Percentiles rank a stretch among this genome's conserved stretches.
Conservation (phyloP, 2,797 vertebrate species). For the Macrochelys suwanniensis region DNA sequence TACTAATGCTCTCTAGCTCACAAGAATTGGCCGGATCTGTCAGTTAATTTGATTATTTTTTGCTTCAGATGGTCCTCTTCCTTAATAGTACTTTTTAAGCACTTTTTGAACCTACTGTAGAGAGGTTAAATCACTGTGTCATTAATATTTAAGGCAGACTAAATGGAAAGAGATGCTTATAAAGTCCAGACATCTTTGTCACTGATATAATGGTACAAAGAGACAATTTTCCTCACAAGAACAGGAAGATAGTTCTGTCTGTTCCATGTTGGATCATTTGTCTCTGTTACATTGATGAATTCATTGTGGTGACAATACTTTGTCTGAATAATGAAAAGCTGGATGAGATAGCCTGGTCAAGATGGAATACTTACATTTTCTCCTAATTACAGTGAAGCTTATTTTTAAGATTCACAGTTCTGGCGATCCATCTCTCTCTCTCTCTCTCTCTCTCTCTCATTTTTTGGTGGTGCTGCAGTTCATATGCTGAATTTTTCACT, state of each 20-base stretch:
- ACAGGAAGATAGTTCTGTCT: constrained; percentile 86
- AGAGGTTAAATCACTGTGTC: constrained; percentile 88
- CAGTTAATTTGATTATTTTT: constrained; percentile 67
- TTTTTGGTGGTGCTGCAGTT: constrained; percentile 31
- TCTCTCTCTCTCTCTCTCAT: constrained; percentile 31
- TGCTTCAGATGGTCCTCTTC: constrained; percentile 50
- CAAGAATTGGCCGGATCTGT: constrained; percentile 30
- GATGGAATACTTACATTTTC: constrained; percentile 85
- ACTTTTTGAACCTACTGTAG: constrained; percentile 72
- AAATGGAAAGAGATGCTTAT: constrained; percentile 90
- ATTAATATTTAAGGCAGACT: constrained; percentile 91
- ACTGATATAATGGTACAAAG: constrained; percentile 89
- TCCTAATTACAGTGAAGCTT: constrained; percentile 80
- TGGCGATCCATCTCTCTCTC: constrained; percentile 78
- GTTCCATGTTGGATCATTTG: constrained; percentile 90
- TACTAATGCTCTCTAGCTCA: constrained; percentile 40
- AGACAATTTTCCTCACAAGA: constrained; percentile 87
- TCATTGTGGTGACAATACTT: constrained; percentile 89
- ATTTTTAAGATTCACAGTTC: constrained; percentile 82
- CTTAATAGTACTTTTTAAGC: constrained; percentile 71
- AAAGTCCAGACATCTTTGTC: constrained; percentile 86
- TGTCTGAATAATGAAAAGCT: constrained; percentile 91
- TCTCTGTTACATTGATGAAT: constrained; percentile 92
- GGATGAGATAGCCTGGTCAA: constrained; percentile 83
- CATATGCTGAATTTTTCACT: constrained; percentile 63